Evolutionary conservation across 2,113 vertebrate genomes (phyloP), one percentile per base, ranked within the genome.

Genomic region (Chamaea fasciata): DNA sequence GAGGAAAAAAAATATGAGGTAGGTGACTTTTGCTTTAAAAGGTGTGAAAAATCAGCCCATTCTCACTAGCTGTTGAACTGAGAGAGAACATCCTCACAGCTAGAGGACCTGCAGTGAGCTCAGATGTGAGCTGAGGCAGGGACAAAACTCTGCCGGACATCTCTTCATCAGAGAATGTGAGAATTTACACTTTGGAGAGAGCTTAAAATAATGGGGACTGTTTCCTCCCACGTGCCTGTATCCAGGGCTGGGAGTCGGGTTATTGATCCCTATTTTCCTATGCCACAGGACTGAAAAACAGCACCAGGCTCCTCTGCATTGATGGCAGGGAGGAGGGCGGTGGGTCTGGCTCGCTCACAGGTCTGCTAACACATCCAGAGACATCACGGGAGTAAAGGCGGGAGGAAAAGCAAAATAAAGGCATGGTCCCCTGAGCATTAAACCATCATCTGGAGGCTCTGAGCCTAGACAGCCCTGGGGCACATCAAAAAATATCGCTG

Each of bases 311-410:
- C 22, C 56, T 52, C 53, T 33, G 65, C 2, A 1, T 9, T 84
- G 27, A 35, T 14, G 44, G 44, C 5, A 3, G 24, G 26, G 47
- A 88, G 49, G 11, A 87, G 26, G 13, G 20, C 0, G 0, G n/a
- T 3, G 3, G 41, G 22, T 76, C 59, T 74, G 70, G 44, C 67
- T 76, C 2, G 0, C 41, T 83, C 31, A 31, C 0, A 0, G 26
- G 23, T 42, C 60, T 83, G 64, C 31, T 65, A 27, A 57, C 27
- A 22, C 5, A 15, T 47, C 27, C 53, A 65, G n/a, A 73, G 53
- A 56, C 31, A 60, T 44, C 67, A 41, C 1, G 6, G 41, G 44
- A 44, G 39, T 44, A 35, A 78, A 82, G 33, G 13, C 65, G 67
- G 73, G 30, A 63, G 10, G 52, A 81, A 83, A 87, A 55, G 22